Base-by-base conservation (phyloP, 2,888 invertebrate genomes). In the Scaptomyza polygonia region DNA sequence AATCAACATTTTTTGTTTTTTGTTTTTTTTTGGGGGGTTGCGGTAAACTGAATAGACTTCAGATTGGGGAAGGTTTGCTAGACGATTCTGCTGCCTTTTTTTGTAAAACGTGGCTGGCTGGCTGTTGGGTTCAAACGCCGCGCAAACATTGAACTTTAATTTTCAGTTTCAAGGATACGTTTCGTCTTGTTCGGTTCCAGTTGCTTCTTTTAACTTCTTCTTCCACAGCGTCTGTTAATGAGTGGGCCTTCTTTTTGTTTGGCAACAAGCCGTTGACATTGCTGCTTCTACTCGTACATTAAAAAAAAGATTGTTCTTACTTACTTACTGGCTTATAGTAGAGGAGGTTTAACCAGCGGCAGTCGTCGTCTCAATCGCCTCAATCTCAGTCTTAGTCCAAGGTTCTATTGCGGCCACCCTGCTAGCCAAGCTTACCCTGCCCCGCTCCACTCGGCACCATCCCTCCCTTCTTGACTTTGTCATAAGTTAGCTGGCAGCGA, bases 121-220 rank as follows among this genome's bases (percentile, higher is more conserved):
- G 57, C n/a, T 54, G 39, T 40, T 55, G 77, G 62, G 84, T 85
- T 85, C 84, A 83, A 80, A 57, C 78, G 76, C 83, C 80, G 78
- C 59, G 51, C 77, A 87, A 85, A 68, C 84, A 78, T 85, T 87
- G 83, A 87, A 87, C 88, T 87, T 86, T 70, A 79, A 77, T 71
- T 87, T 82, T 53, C 58, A 56, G 44, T 76, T 76, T 86, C 84
- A 85, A 85, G 84, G 84, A 85, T 87, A 77, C 73, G 57, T 39
- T 30, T 48, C 14, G n/a, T 27, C 30, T 9, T 9, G n/a, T n/a
- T n/a, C n/a, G n/a, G n/a, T 16, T 36, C 14, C 36, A 3, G 7
- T 18, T 32, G 34, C 48, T 5, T 3, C 47, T 34, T 5, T 25
- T 3, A 21, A 21, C 12, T 34, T 34, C n/a, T 34, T 34, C 32